Conservation (phyloP, 2,888 invertebrate species). For the Lycaena phlaeas region DNA sequence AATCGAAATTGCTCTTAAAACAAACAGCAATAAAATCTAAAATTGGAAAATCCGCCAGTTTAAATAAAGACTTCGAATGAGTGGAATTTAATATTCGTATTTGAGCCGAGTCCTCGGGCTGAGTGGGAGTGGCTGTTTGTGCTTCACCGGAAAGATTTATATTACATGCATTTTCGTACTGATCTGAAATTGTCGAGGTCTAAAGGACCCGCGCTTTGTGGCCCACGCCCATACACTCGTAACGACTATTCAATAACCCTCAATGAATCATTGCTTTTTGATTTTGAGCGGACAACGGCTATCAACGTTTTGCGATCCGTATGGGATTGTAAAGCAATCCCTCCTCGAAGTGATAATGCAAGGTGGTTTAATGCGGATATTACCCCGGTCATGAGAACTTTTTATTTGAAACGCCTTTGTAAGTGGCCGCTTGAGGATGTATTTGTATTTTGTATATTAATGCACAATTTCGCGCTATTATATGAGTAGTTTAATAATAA, state of each 20-base stretch:
- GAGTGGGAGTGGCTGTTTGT: slow-evolving; percentile 70
- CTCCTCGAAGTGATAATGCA: slow-evolving; percentile 34
- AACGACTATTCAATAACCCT: slow-evolving; percentile 69
- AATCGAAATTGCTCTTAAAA: slow-evolving; percentile 39
- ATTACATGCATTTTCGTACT: slow-evolving; percentile 70
- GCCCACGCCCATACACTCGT: slow-evolving; percentile 61
- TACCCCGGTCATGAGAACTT: slow-evolving; percentile 13
- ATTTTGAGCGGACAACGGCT: too few relatives aligned
- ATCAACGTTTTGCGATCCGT: slow-evolving; percentile 43
- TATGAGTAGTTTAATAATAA: too few relatives aligned
- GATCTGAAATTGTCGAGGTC: slow-evolving; percentile 66
- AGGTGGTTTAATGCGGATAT: slow-evolving; percentile 34
- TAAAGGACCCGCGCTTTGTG: slow-evolving; percentile 37
- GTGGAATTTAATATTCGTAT: slow-evolving; percentile 71
- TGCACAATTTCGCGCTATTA: background rate
- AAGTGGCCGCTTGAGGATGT: background rate
- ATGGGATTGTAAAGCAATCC: slow-evolving; percentile 59
- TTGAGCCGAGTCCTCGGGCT: slow-evolving; percentile 47
- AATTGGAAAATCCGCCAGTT: slow-evolving; percentile 41
- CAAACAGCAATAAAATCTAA: slow-evolving; percentile 46
- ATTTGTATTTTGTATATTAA: slow-evolving; percentile 1
- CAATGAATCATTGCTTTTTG: slow-evolving; percentile 70
- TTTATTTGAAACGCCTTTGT: slow-evolving; percentile 5
- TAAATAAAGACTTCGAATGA: slow-evolving; percentile 60
- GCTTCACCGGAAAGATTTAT: slow-evolving; percentile 72